Evolutionary conservation across 92 coral and sea anemone species (phyloP).

Genomic region (Porites rus): DNA sequence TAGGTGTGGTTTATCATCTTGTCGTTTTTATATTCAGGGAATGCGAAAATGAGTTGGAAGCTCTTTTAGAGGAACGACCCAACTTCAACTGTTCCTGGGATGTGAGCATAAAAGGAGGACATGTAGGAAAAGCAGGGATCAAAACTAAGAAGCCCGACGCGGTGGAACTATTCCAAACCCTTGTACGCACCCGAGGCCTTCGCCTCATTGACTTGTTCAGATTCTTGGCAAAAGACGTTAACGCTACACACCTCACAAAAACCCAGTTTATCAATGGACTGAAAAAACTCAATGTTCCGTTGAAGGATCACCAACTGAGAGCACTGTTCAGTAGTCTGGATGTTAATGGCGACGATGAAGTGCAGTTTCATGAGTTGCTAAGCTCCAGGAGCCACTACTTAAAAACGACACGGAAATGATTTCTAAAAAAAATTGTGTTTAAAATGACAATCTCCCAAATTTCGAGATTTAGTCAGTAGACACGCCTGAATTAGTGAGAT

Average conservation of each 20-base stretch:
- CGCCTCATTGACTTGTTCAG: conserved; percentile 87
- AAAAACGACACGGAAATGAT: conserved; percentile 24
- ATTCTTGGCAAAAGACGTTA: conserved; percentile 63
- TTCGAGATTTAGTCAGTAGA: too few relatives aligned
- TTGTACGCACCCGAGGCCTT: conserved; percentile 71
- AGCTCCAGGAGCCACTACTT: conserved; percentile 49
- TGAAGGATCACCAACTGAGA: conserved; percentile 69
- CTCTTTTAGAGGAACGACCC: conserved; percentile 63
- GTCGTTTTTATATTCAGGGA: conserved; percentile 12
- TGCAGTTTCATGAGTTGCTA: conserved; percentile 74
- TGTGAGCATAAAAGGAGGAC: conserved; percentile 76
- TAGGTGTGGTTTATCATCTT: too few relatives aligned
- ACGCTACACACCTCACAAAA: conserved; percentile 51
- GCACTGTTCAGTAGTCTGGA: conserved; percentile 73
- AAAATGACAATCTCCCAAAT: too few relatives aligned
- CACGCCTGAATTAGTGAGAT: too few relatives aligned
- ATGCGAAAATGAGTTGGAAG: conserved; percentile 64
- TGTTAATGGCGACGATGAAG: conserved; percentile 50
- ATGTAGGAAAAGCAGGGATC: conserved; percentile 36
- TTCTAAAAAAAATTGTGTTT: too few relatives aligned
- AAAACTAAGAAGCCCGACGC: conserved; percentile 42
- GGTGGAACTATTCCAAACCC: conserved; percentile 46
- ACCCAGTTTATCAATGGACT: conserved; percentile 71
- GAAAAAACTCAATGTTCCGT: conserved; percentile 75
- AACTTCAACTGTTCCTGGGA: conserved; percentile 82